Evolutionary conservation across 2,888 invertebrate species (phyloP), one percentile per base, ranked within the genome.

Genomic region (Agrotis puta): DNA sequence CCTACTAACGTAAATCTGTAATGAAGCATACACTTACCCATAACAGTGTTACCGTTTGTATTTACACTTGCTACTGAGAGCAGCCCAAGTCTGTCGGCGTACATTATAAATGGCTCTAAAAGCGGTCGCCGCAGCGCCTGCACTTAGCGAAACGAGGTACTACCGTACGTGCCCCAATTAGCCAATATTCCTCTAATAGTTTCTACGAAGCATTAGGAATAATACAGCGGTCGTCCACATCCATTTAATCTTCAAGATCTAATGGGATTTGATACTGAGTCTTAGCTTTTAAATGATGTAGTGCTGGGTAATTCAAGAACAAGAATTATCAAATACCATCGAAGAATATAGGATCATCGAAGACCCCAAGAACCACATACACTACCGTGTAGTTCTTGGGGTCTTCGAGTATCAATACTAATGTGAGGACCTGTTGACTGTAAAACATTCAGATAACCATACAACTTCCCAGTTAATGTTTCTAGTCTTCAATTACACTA

Each of bases 41-140:
- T 73, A 83, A 71, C 54, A 56, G 51, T 66, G 48, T 84, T 77
- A 69, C 73, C 58, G 66, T 73, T 64, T 74, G 69, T 78, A 76
- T 71, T 74, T 75, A 56, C 70, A 64, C 67, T 47, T 77, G 57
- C 51, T 67, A 69, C 74, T 77, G 58, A 67, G 58, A 78, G 74
- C 68, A 63, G 62, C 76, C 71, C 79, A 68, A 79, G 74, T 67
- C 67, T 70, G 68, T 71, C 74, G 70, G 68, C 71, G 75, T 89
- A 87, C 85, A 88, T 87, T 88, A 89, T 88, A 84, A 74, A 89
- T 88, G 82, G 75, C 84, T 82, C 87, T 89, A 85, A 89, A 87
- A 89, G 89, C 89, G 77, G 74, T 77, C 56, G 71, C 85, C 86
- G 61, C 85, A 84, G 66, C 47, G 47, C 63, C 64, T 83, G 86